Conservation (phyloP, 2,888 invertebrate species). For the Cylloceria caligata region DNA sequence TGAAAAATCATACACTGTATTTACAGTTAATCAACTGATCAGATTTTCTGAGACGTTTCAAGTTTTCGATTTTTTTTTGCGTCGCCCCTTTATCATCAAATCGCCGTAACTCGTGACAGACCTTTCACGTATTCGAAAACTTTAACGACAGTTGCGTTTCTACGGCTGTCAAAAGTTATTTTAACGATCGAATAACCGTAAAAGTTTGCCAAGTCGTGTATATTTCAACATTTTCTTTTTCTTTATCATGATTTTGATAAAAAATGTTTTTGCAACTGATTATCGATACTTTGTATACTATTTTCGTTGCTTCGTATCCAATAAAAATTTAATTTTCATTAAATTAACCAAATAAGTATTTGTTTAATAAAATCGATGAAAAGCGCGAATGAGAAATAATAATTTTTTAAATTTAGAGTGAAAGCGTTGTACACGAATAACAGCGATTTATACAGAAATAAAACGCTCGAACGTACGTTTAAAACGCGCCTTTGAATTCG, state of each 20-base stretch:
- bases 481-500: slow-evolving; percentile 54
- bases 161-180: not conserved
- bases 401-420: not conserved
- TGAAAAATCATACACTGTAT: slow-evolving; percentile 27
- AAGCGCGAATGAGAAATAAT: not conserved
- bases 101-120: not conserved
- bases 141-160: not conserved
- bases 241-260: not conserved
- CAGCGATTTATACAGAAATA: not conserved
- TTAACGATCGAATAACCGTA: not conserved
- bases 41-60: slow-evolving; percentile 9
- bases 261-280: not conserved
- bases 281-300: not conserved
- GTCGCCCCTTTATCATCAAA: not conserved
- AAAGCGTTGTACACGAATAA: not conserved
- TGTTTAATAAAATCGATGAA: too few relatives aligned
- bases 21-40: slow-evolving; percentile 26
- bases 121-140: not conserved
- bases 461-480: not conserved
- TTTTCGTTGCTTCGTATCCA: not conserved
- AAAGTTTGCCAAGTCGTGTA: too few relatives aligned
- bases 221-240: not conserved
- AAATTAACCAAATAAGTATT: not conserved
- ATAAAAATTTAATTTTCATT: not conserved
- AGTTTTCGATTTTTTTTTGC: not conserved